Percentiles rank a stretch among this genome's conserved stretches.
phyloP scores from a whole-genome alignment of 2,797 vertebrate species.

The Clarias fuscus region DNA sequence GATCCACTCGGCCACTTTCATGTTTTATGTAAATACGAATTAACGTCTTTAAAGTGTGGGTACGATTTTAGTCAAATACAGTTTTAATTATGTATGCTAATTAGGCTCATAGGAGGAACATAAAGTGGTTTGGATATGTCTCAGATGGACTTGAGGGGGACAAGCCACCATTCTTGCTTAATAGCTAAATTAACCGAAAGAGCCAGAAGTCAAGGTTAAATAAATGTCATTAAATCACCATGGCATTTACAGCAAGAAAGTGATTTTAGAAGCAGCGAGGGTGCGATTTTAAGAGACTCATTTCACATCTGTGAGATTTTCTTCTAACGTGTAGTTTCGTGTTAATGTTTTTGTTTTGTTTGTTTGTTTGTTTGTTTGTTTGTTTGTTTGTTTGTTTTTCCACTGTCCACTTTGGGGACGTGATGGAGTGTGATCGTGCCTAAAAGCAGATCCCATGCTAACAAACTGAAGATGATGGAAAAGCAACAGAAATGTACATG shows the following conservation, averaged over 20 bases:
- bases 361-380: no score
- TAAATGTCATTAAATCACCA: conserved; percentile 1
- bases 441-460: background rate
- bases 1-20: background rate
- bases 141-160: background rate
- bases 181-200: conserved; percentile 29
- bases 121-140: conserved; percentile 19
- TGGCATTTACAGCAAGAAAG: background rate
- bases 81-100: conserved; percentile 41
- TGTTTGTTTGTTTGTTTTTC: background rate
- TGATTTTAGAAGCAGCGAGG: no score
- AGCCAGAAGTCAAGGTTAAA: background rate
- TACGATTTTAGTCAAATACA: conserved; percentile 4
- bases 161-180: background rate
- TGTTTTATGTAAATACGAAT: conserved; percentile 52
- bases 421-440: background rate
- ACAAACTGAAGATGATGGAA: background rate
- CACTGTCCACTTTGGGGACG: background rate
- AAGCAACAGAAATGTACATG: background rate
- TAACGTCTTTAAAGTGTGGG: conserved; percentile 8
- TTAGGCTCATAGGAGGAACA: conserved; percentile 14
- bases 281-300: background rate
- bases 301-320: background rate
- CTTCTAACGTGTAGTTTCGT: background rate
- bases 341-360: background rate